Base-by-base conservation (phyloP, 2,113 vertebrate genomes). In the Calidris pugnax region DNA sequence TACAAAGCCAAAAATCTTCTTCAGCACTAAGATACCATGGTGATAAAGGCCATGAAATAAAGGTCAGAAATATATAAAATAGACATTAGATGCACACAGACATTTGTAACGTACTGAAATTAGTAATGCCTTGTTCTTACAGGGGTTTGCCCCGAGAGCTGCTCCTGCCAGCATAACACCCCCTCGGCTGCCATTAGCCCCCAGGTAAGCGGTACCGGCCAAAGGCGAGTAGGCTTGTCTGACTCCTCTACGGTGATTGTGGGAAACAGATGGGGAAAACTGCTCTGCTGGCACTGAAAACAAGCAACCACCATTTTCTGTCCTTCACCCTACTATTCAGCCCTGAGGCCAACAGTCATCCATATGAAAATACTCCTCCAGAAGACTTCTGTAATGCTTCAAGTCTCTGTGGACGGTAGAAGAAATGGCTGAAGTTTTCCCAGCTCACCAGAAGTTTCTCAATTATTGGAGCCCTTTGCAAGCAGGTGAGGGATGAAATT, bases 1-100 rank as follows among this genome's bases (percentile, higher is more conserved):
- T 87, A 89, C 56, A 81, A 87, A 90, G 68, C 59, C 74, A 96
- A 95, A 93, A 97, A 85, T 73, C 80, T 82, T 47, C 67, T 83
- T 81, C 73, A 87, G 67, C 39, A 57, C 83, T 55, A 80, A 83
- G 87, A 93, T 76, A 87, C 48, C 53, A 37, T 4, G 11, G 62
- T 47, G 73, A 94, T 83, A 93, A 93, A 85, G 76, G 50, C 84
- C 51, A 88, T 14, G 48, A 92, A 90, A 93, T 47, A 90, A 96
- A 89, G 56, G 86, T 93, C 53, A 94, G 43, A 93, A 90, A 92
- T 78, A 90, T 6, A 81, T 79, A 85, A 96, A 97, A 89, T 5
- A 94, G 66, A 59, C 48, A 93, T 67, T 78, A 89, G 59, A 75
- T 75, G 41, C 64, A 63, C 15, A 51, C 43, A 89, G 76, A 62